Conservation (phyloP, 2,888 invertebrate genomes). For the Phragmatobia fuliginosa region DNA sequence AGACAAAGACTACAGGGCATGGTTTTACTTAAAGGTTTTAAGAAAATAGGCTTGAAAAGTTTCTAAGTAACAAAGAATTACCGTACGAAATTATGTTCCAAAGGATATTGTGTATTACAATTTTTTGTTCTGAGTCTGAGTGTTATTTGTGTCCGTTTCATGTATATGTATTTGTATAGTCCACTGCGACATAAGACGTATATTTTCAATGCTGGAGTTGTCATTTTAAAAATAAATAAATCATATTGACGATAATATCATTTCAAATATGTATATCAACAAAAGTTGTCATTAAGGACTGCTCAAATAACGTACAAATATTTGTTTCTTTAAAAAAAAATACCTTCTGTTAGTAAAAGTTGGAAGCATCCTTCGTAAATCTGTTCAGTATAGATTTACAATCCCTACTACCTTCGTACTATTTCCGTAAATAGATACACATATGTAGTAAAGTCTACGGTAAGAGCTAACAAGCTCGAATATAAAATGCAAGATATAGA, state of each 20-base stretch:
- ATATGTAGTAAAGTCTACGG: not conserved
- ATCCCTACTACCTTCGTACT: not conserved
- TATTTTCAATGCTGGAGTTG: too few species aligned
- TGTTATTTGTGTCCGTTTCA: too few species aligned
- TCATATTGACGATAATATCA: too few species aligned
- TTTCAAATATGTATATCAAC: not conserved
- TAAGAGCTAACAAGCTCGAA: slow-evolving; percentile 18
- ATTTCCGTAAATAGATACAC: not conserved
- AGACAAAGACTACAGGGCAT: not conserved
- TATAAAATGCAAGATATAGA: slow-evolving; percentile 22
- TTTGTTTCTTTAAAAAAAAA: not conserved
- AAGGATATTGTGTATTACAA: too few species aligned
- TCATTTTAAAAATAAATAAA: too few species aligned
- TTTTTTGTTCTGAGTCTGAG: too few species aligned
- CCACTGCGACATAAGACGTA: too few species aligned
- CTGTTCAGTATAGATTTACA: not conserved
- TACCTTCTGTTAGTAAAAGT: not conserved
- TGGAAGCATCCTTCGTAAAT: not conserved
- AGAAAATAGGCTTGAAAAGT: not conserved
- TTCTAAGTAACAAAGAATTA: not conserved
- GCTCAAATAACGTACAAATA: not conserved
- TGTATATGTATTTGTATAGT: too few species aligned
- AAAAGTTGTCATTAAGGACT: not conserved
- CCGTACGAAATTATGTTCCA: too few species aligned
- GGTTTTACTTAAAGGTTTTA: not conserved